Base-by-base conservation (phyloP, 1,140 invertebrate genomes). In the Drosophila pallidifrons region DNA sequence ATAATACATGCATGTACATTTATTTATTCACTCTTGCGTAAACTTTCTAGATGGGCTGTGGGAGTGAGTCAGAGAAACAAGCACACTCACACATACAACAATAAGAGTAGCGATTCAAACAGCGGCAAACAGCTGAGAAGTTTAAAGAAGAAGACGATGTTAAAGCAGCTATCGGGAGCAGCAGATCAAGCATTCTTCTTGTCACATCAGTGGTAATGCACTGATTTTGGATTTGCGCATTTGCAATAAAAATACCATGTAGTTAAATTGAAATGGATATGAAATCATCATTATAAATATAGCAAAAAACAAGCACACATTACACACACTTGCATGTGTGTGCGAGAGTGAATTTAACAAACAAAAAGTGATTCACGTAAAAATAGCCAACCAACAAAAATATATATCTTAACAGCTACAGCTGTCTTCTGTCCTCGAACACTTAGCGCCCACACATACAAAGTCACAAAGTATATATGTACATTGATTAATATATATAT, bases 221-320 rank as follows among this genome's bases (percentile, higher is more conserved):
- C 52, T 71, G 71, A 25, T 78, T 81, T 78, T 79, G 66, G 58
- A 69, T 69, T 43, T 51, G 66, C 66, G 49, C 60, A 43, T 57
- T 72, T 32, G 57, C 69, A 80, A 64, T 30, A 57, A 72, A 51
- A 38, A 38, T 38, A 38, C 35, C 7, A 38, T 38, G 35, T 38
- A 38, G 7, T 75, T 20, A 45, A 64, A 70, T 86, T 55, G 73
- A 85, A 81, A 66, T 68, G 60, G 52, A 58, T 75, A 65, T 75
- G 83, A 88, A 89, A 88, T 88, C 83, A 88, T 89, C 80, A 74
- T 83, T 88, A 77, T 46, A 88, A 88, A 88, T 88, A 88, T 59
- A 80, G 38, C 49, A 63, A 38, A 38, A 38, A 38, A 61, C 65
- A 61, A 10, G 3, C 41, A 20, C 28, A 16, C 49, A 35, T 71